Conservation (phyloP, 2,113 vertebrate genomes). For the Pyxicephalus adspersus region DNA sequence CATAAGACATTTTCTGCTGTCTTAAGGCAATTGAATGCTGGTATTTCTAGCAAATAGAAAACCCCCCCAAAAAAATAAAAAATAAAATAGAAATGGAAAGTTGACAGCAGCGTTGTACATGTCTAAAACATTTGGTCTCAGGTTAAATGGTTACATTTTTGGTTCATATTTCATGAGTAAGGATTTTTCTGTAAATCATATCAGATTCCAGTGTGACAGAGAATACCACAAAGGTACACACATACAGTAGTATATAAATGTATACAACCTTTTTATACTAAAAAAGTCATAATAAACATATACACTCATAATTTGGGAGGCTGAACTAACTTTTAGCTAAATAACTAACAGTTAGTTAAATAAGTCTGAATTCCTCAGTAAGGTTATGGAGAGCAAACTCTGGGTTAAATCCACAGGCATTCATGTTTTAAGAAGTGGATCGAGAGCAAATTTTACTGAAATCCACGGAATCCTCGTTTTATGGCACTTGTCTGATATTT, state of each 20-base stretch:
- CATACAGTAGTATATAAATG: neutral
- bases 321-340: too few species aligned
- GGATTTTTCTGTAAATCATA: neutral
- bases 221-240: neutral
- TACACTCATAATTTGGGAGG: too few species aligned
- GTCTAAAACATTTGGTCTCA: slow-evolving; percentile 58
- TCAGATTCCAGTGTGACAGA: neutral
- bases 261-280: too few species aligned
- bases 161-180: slow-evolving; percentile 37
- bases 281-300: too few species aligned
- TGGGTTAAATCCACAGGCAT: too few species aligned
- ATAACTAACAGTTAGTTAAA: too few species aligned
- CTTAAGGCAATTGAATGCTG: slow-evolving; percentile 71
- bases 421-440: too few species aligned
- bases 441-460: too few species aligned
- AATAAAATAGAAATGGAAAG: slow-evolving; percentile 61
- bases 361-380: too few species aligned
- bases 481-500: too few species aligned
- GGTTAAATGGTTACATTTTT: slow-evolving; percentile 51
- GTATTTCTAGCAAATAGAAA: slow-evolving; percentile 68
- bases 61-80: slow-evolving; percentile 66
- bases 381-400: too few species aligned
- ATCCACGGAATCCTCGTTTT: too few species aligned
- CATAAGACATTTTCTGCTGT: slow-evolving; percentile 64
- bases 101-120: slow-evolving; percentile 58